A percentile compares a stretch with the other conserved stretches of the same genome.
Evolutionary conservation across 2,888 invertebrate species (phyloP).

Genomic region (Eupithecia subfuscata): DNA sequence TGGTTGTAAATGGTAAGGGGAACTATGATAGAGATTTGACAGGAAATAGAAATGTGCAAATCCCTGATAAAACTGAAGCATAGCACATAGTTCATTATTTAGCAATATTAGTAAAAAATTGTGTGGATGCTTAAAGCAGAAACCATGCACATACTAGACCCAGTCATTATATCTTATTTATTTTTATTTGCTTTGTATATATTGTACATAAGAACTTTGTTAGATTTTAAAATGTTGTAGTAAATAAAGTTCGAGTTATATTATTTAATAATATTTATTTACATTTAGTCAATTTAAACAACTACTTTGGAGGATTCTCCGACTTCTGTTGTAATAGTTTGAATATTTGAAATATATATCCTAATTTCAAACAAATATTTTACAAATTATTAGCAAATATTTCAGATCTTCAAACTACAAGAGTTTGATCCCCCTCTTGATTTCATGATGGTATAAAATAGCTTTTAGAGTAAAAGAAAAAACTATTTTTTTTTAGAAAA

Average conservation of each 20-base stretch:
- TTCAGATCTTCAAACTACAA: background rate
- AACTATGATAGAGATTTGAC: constrained; percentile 61
- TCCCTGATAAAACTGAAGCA: background rate
- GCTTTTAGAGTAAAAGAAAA: background rate
- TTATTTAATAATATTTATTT: constrained; percentile 5
- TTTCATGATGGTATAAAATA: background rate
- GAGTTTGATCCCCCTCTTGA: background rate
- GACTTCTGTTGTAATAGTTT: background rate
- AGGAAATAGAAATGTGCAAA: constrained; percentile 27
- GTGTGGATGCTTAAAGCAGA: background rate
- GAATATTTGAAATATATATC: background rate
- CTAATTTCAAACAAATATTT: background rate
- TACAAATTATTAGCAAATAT: background rate
- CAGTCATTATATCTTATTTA: constrained; percentile 36
- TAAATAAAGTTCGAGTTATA: constrained; percentile 39
- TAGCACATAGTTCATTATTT: background rate
- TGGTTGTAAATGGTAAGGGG: constrained; percentile 57
- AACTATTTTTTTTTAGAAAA: constrained; percentile 3
- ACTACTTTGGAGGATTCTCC: background rate
- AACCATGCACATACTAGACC: constrained; percentile 29
- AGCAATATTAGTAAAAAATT: background rate
- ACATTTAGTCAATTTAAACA: constrained; percentile 1
- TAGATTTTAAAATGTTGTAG: constrained; percentile 52
- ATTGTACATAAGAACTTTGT: constrained; percentile 60
- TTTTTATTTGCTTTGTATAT: constrained; percentile 56